phyloP scores from a whole-genome alignment of 2,888 invertebrate genomes.

The Zhuqinia jingwanae region DNA sequence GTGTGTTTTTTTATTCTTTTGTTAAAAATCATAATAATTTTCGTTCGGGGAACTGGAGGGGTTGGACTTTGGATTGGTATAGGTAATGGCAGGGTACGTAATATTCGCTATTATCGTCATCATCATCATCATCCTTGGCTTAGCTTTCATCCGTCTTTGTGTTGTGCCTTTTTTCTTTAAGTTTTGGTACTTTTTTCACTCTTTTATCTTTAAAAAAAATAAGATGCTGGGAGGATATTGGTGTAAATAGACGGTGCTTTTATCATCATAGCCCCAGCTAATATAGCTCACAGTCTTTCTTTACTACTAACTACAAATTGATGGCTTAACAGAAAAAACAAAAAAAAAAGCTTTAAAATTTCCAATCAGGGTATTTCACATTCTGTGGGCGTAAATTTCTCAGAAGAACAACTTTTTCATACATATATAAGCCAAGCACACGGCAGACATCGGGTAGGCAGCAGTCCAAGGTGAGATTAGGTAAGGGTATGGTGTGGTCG shows the following conservation, averaged over 20 bases:
- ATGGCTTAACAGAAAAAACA: slow-evolving; percentile 16
- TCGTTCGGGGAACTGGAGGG: slow-evolving; percentile 67
- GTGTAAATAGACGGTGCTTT: slow-evolving; percentile 25
- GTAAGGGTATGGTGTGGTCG: slow-evolving; percentile 65
- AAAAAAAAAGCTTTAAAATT: slow-evolving; percentile 13
- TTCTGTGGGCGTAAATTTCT: slow-evolving; percentile 70
- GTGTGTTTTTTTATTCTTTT: slow-evolving; percentile 46
- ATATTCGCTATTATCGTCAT: slow-evolving; percentile 39
- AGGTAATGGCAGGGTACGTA: slow-evolving; percentile 66
- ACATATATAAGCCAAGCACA: slow-evolving; percentile 23
- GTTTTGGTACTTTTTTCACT: neutral
- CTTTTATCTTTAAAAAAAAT: neutral
- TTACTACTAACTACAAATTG: neutral
- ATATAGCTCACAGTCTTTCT: no score
- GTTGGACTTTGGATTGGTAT: slow-evolving; percentile 62
- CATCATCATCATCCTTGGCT: no score
- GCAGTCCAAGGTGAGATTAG: slow-evolving; percentile 54
- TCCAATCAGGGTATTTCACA: slow-evolving; percentile 61
- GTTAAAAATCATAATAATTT: slow-evolving; percentile 35
- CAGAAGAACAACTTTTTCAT: slow-evolving; percentile 49
- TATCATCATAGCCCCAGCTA: no score
- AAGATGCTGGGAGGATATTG: neutral
- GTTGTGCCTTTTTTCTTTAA: slow-evolving; percentile 13
- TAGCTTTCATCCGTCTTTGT: no score
- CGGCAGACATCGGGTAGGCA: slow-evolving; percentile 62